Evolutionary conservation across 64 coral and sea anemone species (phyloP).

Genomic region (Actinia equina): DNA sequence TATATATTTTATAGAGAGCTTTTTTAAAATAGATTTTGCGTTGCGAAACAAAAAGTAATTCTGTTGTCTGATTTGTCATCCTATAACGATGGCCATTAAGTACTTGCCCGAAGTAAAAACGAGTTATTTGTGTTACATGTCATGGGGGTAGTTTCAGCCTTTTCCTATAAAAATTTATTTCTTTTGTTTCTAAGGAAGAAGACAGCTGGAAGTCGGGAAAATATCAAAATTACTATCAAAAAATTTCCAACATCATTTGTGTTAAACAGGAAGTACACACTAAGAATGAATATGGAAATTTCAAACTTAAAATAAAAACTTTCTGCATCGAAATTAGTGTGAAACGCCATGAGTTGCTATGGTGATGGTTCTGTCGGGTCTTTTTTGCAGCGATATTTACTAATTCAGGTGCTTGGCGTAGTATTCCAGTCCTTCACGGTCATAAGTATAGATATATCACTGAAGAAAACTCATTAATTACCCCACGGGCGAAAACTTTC

Average conservation of each 20-base stretch:
- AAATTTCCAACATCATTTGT: background rate
- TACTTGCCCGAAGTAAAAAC: background rate
- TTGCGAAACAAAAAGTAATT: background rate
- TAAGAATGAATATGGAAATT: background rate
- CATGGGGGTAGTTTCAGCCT: background rate
- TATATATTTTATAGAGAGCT: background rate
- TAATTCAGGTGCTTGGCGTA: too few relatives aligned
- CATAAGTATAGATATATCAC: too few relatives aligned
- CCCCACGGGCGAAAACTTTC: too few relatives aligned
- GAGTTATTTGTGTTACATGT: background rate
- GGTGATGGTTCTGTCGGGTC: background rate
- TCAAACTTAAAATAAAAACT: background rate
- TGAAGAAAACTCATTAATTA: too few relatives aligned
- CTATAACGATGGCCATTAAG: background rate
- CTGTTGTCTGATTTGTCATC: background rate
- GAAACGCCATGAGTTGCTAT: background rate
- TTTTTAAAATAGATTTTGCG: background rate
- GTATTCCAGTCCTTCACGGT: too few relatives aligned
- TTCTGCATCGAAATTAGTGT: background rate
- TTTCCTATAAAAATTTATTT: background rate
- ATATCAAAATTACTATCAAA: background rate
- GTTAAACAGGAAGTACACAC: background rate
- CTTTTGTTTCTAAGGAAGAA: background rate
- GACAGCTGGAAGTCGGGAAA: background rate
- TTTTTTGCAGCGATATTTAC: too few relatives aligned